A percentile compares a stretch with the other conserved stretches of the same genome.
phyloP scores from a whole-genome alignment of 2,888 invertebrate species.

The Hydriomena furcata region DNA sequence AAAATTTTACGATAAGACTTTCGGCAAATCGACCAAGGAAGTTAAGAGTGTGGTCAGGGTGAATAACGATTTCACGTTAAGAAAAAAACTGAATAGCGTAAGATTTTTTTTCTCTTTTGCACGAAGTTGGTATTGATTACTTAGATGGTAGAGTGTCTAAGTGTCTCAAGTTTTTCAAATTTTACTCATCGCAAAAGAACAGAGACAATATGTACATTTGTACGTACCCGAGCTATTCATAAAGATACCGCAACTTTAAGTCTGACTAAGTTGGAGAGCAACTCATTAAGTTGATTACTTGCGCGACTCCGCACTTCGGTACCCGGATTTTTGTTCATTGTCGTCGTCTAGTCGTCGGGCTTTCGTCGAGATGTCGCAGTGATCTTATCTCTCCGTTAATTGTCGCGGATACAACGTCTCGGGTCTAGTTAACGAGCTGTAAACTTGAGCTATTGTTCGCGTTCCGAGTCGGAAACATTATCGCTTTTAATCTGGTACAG shows the following conservation, averaged over 20 bases:
- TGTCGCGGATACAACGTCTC: conserved; percentile 58
- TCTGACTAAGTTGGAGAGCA: conserved; percentile 35
- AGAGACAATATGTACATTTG: conserved; percentile 5
- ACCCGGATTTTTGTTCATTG: conserved; percentile 47
- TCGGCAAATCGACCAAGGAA: conserved; percentile 25
- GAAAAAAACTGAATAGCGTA: no score
- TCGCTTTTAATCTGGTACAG: conserved; percentile 24
- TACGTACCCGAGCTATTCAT: conserved; percentile 10
- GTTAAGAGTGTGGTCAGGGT: conserved; percentile 8
- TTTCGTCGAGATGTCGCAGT: conserved; percentile 37
- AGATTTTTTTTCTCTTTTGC: not conserved
- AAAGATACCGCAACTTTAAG: conserved; percentile 24
- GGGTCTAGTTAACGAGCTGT: conserved; percentile 67
- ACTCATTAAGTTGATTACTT: conserved; percentile 48
- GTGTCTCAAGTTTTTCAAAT: not conserved
- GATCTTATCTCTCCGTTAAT: conserved; percentile 68
- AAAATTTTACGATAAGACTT: conserved; percentile 42
- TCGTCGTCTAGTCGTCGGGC: conserved; percentile 46
- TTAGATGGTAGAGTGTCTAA: no score
- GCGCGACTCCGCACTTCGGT: conserved; percentile 32
- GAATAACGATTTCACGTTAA: no score
- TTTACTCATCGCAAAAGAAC: conserved; percentile 1
- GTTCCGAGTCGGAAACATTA: conserved; percentile 33
- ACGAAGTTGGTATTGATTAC: no score
- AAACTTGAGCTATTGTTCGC: conserved; percentile 63